phyloP scores from a whole-genome alignment of 35 echinoderm and acorn worm species.

The Acanthaster planci region DNA sequence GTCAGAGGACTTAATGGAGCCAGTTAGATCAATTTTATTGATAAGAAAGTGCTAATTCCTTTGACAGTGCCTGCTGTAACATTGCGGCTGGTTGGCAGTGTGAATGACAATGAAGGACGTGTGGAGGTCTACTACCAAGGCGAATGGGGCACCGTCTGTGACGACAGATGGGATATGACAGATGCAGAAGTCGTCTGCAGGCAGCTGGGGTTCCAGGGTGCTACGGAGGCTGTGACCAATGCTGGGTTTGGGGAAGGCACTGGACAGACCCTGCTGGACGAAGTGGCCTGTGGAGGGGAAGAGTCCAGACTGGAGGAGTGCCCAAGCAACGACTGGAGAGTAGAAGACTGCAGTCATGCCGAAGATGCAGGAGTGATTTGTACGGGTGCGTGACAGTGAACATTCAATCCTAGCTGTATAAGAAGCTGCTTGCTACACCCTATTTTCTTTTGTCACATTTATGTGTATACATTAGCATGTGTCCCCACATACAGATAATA shows the following conservation, averaged over 20 bases:
- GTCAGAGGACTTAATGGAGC: too few relatives aligned
- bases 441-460: too few relatives aligned
- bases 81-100: not conserved
- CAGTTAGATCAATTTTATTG: too few relatives aligned
- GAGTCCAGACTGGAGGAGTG: not conserved
- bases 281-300: not conserved
- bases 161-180: not conserved
- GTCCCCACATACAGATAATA: too few relatives aligned
- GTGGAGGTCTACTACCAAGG: not conserved
- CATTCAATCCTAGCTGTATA: too few relatives aligned
- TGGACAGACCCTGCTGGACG: not conserved
- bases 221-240: not conserved
- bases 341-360: not conserved
- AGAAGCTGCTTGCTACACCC: too few relatives aligned
- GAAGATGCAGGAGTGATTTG: slow-evolving; percentile 6
- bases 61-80: not conserved
- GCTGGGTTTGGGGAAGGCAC: not conserved
- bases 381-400: too few relatives aligned
- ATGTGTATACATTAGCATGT: too few relatives aligned
- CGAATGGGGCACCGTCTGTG: slow-evolving; percentile 4
- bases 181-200: not conserved
- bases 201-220: not conserved
- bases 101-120: not conserved
- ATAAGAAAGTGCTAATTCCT: not conserved
- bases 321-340: not conserved